phyloP scores from a whole-genome alignment of 2,113 vertebrate genomes.

The Tachycineta bicolor region DNA sequence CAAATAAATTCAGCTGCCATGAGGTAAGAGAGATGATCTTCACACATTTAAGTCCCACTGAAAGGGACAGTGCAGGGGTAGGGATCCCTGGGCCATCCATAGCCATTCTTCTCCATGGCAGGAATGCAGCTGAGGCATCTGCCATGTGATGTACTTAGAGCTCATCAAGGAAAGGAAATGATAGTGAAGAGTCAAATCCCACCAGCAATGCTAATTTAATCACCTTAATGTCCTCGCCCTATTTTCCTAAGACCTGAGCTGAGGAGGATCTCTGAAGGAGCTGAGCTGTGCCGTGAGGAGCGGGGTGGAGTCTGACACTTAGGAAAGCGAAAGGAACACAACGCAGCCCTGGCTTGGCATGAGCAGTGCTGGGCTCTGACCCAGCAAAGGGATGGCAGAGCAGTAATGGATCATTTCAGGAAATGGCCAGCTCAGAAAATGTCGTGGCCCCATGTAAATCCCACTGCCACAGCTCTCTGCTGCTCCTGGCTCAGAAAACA shows the following conservation, averaged over 20 bases:
- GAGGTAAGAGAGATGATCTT: neutral
- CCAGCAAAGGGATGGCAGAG: neutral
- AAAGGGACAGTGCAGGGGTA: neutral
- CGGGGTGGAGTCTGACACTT: neutral
- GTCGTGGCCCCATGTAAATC: rapidly evolving
- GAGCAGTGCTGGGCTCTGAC: neutral
- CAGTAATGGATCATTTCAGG: neutral
- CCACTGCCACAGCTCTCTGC: neutral
- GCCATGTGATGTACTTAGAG: rapidly evolving
- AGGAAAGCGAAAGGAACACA: neutral
- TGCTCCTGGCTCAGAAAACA: rapidly evolving
- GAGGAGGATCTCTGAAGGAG: neutral
- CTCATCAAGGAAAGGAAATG: neutral
- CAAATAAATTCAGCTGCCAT: neutral
- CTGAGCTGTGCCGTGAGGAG: neutral
- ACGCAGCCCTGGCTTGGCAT: neutral
- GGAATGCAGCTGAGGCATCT: neutral
- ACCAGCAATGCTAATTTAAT: neutral
- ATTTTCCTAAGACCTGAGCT: neutral
- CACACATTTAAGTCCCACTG: rapidly evolving
- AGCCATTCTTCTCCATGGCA: neutral
- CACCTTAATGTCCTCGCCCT: neutral
- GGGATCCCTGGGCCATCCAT: neutral
- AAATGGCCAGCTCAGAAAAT: neutral
- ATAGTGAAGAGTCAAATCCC: neutral